phyloP scores from a whole-genome alignment of 1,140 invertebrate species.

The Paralvinella palmiformis region DNA sequence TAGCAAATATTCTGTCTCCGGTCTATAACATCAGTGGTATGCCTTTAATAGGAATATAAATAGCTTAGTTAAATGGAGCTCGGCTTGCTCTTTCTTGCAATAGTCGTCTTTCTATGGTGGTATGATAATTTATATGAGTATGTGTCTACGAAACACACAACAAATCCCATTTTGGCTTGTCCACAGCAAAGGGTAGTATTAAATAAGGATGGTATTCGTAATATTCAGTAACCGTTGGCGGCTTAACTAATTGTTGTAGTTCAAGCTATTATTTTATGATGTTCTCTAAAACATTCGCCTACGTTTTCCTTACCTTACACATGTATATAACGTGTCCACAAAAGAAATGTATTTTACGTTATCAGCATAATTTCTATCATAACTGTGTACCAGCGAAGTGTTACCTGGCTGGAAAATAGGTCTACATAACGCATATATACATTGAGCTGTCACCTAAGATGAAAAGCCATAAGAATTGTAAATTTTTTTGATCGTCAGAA shows the following conservation, averaged over 20 bases:
- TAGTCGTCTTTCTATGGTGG: neutral
- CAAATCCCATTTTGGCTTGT: neutral
- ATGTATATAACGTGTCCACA: neutral
- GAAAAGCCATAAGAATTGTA: neutral
- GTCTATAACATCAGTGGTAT: neutral
- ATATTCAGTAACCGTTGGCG: neutral
- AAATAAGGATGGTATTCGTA: neutral
- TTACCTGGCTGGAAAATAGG: neutral
- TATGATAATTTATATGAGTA: too few relatives aligned
- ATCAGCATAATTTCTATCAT: neutral
- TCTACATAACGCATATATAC: neutral
- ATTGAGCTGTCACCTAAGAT: neutral
- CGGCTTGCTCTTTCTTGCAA: neutral
- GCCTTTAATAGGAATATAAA: neutral
- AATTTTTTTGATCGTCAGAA: neutral
- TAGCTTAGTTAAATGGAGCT: slow-evolving; percentile 1
- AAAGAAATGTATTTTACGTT: neutral
- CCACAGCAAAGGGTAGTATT: neutral
- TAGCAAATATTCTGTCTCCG: neutral
- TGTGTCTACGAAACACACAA: too few relatives aligned
- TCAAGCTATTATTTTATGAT: neutral
- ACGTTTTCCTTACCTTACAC: neutral
- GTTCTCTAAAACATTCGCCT: neutral
- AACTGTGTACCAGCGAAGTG: neutral
- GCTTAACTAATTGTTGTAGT: neutral